Evolutionary conservation across 1,140 invertebrate genomes (phyloP).

Genomic region (Gryllus bimaculatus): DNA sequence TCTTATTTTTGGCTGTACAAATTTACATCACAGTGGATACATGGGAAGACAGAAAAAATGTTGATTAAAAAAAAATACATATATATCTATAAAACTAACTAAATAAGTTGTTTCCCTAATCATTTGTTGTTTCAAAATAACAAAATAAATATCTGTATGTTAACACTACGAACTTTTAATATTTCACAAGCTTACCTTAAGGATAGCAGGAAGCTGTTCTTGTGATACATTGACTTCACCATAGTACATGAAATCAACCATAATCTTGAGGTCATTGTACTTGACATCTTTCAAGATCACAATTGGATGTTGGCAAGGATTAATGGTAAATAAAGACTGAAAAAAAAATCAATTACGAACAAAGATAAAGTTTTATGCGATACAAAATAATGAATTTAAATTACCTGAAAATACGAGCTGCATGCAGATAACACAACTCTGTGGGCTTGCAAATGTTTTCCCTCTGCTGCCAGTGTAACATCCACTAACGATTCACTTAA

Average conservation of each 20-base stretch:
- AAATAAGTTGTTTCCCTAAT: not conserved
- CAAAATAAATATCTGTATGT: not conserved
- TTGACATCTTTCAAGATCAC: slow-evolving; percentile 83
- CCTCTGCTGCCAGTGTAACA: slow-evolving; percentile 78
- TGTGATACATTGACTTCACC: slow-evolving; percentile 85
- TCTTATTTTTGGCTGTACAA: too few species aligned
- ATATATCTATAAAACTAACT: not conserved
- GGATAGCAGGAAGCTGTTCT: slow-evolving; percentile 72
- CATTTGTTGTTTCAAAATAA: not conserved
- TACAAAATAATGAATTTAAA: slow-evolving; percentile 17
- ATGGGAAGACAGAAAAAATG: too few species aligned
- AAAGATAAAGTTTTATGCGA: not conserved
- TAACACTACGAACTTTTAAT: not conserved
- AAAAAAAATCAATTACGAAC: slow-evolving; percentile 13
- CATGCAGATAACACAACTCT: slow-evolving; percentile 79
- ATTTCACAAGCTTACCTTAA: slow-evolving; percentile 44
- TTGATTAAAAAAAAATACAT: too few species aligned
- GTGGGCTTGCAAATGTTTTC: slow-evolving; percentile 71
- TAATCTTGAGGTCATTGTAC: slow-evolving; percentile 72
- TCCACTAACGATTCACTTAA: slow-evolving; percentile 75
- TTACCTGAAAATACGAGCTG: slow-evolving; percentile 76
- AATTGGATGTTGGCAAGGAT: slow-evolving; percentile 83
- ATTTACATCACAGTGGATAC: too few species aligned
- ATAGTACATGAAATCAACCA: slow-evolving; percentile 88
- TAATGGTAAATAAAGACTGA: slow-evolving; percentile 65